A percentile compares a stretch with the other conserved stretches of the same genome.
Conservation (phyloP, 92 coral and sea anemone species). For the Paragorgia papillata region DNA sequence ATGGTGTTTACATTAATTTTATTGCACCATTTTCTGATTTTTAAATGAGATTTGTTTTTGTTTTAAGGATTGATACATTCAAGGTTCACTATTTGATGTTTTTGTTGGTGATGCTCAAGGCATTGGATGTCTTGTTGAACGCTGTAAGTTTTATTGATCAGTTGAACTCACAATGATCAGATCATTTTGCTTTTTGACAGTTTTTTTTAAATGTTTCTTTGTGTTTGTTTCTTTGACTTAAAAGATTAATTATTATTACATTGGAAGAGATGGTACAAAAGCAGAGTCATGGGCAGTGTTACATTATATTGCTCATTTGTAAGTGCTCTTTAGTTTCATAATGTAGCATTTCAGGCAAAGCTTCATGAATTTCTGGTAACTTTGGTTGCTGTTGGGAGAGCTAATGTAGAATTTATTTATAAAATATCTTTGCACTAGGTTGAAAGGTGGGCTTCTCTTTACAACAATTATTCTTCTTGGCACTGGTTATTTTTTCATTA, state of each 20-base stretch:
- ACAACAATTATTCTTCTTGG: constrained; percentile 95
- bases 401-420: no score
- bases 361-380: no score
- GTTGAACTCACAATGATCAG: background rate
- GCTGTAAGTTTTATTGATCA: constrained; percentile 68
- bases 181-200: no score
- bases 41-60: no score
- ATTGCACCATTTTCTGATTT: no score
- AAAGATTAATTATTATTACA: constrained; percentile 85
- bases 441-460: constrained; percentile 93
- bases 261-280: constrained; percentile 80
- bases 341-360: no score
- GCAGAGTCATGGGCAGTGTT: constrained; percentile 92
- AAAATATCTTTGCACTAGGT: no score
- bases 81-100: constrained; percentile 99
- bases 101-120: constrained; percentile 76
- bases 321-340: constrained; percentile 52
- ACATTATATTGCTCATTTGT: constrained; percentile 96
- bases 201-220: no score
- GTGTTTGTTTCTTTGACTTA: background rate
- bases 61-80: constrained; percentile 85
- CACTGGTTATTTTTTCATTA: constrained; percentile 96
- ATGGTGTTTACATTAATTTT: background rate
- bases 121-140: constrained; percentile 84
- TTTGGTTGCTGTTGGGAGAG: no score